A percentile compares a stretch with the other conserved stretches of the same genome.
These are phyloP conservation scores for Zhuqinia jingwanae DNA, from an alignment of 2,888 invertebrate species.

Conservation along the genomic window DNA sequence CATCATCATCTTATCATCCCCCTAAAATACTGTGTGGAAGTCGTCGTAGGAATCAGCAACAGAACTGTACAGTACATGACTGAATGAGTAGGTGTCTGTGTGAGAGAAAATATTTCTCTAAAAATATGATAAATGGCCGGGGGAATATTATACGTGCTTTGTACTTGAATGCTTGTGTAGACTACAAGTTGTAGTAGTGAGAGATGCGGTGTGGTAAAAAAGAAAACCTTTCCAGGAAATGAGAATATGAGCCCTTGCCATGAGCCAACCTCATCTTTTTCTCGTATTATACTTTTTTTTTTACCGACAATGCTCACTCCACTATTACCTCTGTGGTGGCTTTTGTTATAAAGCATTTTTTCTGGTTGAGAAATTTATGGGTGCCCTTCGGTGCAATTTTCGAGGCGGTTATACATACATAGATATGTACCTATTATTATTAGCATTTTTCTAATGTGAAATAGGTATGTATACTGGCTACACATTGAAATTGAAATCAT, in stretches of 20 bases:
- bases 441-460: too few species aligned
- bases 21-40: neutral
- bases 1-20: constrained; percentile 6
- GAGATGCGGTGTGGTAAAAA: neutral
- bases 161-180: too few species aligned
- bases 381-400: neutral
- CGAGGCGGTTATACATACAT: too few species aligned
- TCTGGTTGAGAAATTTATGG: neutral
- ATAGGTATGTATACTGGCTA: too few species aligned
- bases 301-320: neutral
- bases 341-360: neutral
- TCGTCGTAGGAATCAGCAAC: too few species aligned
- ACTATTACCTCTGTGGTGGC: neutral
- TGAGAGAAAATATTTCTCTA: constrained; percentile 5
- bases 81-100: neutral
- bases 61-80: too few species aligned
- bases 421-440: too few species aligned
- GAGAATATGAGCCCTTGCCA: neutral
- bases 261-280: neutral
- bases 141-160: constrained; percentile 41
- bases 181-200: neutral
- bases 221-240: constrained; percentile 18
- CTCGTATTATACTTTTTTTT: too few species aligned
- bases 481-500: too few species aligned
- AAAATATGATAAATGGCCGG: constrained; percentile 64